Evolutionary conservation across 2,113 vertebrate species (phyloP), one percentile per base, ranked within the genome.

Genomic region (Oncorhynchus mykiss): DNA sequence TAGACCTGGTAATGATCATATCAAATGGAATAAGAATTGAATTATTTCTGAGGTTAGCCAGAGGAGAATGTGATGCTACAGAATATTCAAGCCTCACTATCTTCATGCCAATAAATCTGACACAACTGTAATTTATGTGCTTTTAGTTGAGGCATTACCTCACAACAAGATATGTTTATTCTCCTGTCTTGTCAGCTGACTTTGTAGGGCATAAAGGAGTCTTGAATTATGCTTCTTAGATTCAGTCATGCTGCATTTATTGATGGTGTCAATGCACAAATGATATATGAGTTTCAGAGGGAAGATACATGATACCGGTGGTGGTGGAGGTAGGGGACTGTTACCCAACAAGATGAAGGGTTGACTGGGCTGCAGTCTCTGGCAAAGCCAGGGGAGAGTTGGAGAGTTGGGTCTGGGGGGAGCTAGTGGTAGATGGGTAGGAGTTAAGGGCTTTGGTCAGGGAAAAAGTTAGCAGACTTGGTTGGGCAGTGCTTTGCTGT

Each of bases 131-230:
- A 84, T 72, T 67, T 51, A 87, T 76, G 11, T 79, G 79, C 75
- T 84, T 85, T 89, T 87, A 84, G 84, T 87, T 88, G 72, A 54
- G 13, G 69, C 75, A 48, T 86, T 79, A 73, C 84, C 80, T 85
- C 79, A 70, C 60, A 76, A 81, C 72, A 76, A 70, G 49, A 20
- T 49, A 59, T 2, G 39, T 45, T 45, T 11, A 45, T 45, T 76
- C 71, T 24, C 86, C 82, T 45, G 39, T 45, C 73, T 81, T 85
- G 27, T 78, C 72, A 67, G 71, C 76, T 77, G 1, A 5, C 57
- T 82, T 69, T 3, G 73, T 39, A 4, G 39, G 1, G 49, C 7
- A 49, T 8, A 78, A 79, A 70, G 13, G 57, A n/a, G 25, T 22
- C 34, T 51, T 70, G 76, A 77, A 70, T 77, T 59, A 27, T 45